Evolutionary conservation across 2,888 invertebrate genomes (phyloP), one percentile per base, ranked within the genome.

Genomic region (Brachyopa scutellaris): DNA sequence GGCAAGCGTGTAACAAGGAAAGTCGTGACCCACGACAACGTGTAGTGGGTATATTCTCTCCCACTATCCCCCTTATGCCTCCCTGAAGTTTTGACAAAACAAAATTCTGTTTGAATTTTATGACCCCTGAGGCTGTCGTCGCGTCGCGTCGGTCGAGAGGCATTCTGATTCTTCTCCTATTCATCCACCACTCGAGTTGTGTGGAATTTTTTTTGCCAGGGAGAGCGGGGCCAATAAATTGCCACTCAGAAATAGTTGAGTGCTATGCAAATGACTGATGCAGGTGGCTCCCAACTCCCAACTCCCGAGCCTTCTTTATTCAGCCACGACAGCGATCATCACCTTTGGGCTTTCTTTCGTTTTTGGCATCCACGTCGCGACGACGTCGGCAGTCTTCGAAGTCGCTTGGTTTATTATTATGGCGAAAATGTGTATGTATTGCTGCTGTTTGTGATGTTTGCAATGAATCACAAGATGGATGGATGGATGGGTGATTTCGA

Each of bases 181-280:
- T n/a, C n/a, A n/a, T n/a, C n/a, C n/a, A n/a, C n/a, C n/a, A 23
- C 40, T 15, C 15, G 21, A 67, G 62, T 55, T 67, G 73, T 80
- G 40, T 40, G 79, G 61, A 62, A 42, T 61, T 53, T 26, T 67
- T 40, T 67, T 7, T 21, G n/a, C 36, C 11, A 3, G 15, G 29
- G n/a, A 7, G 47, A 19, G 33, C 38, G 49, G 42, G 67, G 55
- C 40, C 80, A 70, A 66, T 82, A 82, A 82, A 82, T 82, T 82
- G 82, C 82, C 82, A 82, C 77, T 82, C 82, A 82, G 61, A 77
- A 82, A 82, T 82, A 82, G 82, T 82, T 77, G 77, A 82, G 82
- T 82, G 59, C 76, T 82, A 82, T 82, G 82, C 82, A 82, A 82
- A 82, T 82, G 77, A 82, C 70, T 82, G 70, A 77, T 82, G 82